Percentiles rank a stretch among this genome's conserved stretches.
phyloP scores from a whole-genome alignment of 2,888 invertebrate genomes.

The Tetanocera ferruginea region DNA sequence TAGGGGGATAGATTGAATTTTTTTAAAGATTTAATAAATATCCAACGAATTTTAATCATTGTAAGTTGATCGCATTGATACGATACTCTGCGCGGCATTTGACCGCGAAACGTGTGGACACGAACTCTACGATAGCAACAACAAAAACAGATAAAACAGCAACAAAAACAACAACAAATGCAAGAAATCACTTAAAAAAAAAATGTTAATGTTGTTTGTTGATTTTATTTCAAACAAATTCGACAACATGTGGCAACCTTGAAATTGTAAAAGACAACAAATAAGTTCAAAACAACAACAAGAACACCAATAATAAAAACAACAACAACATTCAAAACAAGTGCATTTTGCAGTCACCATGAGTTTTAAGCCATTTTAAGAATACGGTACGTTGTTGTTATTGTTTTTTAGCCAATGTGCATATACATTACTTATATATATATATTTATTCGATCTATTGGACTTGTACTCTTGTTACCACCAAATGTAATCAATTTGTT shows the following conservation, averaged over 20 bases:
- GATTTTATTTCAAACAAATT: not conserved
- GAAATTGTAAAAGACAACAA: not conserved
- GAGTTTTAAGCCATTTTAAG: not conserved
- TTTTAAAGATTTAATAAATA: not conserved
- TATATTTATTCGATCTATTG: not conserved
- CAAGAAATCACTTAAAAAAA: not conserved
- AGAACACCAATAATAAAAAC: not conserved
- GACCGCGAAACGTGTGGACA: constrained; percentile 47
- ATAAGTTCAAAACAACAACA: constrained; percentile 11
- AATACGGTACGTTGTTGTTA: constrained; percentile 4
- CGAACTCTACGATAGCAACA: too few relatives aligned
- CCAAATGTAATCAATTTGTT: not conserved
- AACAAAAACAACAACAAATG: constrained; percentile 4
- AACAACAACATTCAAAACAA: not conserved
- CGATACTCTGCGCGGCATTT: constrained; percentile 7
- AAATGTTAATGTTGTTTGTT: too few relatives aligned
- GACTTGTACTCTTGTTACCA: not conserved
- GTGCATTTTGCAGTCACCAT: constrained; percentile 14
- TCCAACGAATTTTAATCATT: not conserved
- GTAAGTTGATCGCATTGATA: not conserved
- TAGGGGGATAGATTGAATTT: not conserved
- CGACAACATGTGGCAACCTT: not conserved
- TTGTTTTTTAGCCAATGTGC: not conserved
- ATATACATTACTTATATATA: not conserved
- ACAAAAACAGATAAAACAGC: too few relatives aligned